Percentiles rank a stretch among this genome's conserved stretches.
Evolutionary conservation across 2,113 vertebrate genomes (phyloP).

Genomic region (Cyanoramphus novaezelandiae): DNA sequence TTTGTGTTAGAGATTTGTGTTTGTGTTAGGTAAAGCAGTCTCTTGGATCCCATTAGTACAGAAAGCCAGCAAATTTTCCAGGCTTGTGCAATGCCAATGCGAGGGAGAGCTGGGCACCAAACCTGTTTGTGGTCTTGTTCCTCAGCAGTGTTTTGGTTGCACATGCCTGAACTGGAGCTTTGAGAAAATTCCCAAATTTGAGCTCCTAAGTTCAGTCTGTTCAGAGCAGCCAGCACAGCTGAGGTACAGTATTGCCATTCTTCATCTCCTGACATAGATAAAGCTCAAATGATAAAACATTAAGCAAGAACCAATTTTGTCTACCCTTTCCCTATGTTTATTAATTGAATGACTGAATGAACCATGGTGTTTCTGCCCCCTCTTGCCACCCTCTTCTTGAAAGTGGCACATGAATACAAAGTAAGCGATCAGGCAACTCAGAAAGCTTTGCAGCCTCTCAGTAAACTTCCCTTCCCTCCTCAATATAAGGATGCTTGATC

Average conservation of each 20-base stretch:
- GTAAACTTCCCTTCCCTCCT: background rate
- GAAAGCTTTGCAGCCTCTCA: background rate
- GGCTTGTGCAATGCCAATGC: background rate
- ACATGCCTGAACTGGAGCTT: background rate
- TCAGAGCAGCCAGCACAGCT: background rate
- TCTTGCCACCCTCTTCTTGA: background rate
- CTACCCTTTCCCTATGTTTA: background rate
- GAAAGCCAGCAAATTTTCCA: background rate
- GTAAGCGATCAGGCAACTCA: background rate
- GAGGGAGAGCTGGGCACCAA: background rate
- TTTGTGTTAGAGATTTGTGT: background rate
- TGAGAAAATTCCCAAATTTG: background rate
- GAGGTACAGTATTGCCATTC: background rate
- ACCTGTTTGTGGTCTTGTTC: background rate
- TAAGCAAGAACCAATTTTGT: background rate
- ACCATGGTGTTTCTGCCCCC: background rate
- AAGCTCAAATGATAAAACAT: background rate
- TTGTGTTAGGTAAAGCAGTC: background rate
- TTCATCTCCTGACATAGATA: background rate
- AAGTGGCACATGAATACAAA: background rate
- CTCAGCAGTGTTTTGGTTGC: background rate
- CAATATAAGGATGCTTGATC: background rate
- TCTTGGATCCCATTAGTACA: background rate
- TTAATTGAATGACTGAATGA: background rate
- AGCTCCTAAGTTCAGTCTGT: background rate